Evolutionary conservation across 2,888 invertebrate species (phyloP).

Genomic region (Melanophora roralis): DNA sequence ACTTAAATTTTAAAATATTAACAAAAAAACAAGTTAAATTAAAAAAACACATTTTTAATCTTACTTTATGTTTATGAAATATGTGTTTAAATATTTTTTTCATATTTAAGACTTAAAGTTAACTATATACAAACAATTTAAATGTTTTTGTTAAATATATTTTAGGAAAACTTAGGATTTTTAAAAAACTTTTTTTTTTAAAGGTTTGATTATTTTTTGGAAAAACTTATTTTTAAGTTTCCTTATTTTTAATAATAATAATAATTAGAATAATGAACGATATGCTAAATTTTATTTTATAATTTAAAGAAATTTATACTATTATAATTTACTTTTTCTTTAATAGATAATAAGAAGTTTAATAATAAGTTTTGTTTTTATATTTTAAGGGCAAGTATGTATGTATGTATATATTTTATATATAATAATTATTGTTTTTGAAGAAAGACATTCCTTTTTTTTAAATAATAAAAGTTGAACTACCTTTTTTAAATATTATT

Average conservation of each 20-base stretch:
- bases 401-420: constrained; percentile 52
- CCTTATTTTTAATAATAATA: constrained; percentile 12
- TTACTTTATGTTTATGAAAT: constrained; percentile 4
- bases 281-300: constrained; percentile 47
- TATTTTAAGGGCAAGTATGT: constrained; percentile 48
- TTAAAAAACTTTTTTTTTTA: constrained; percentile 17
- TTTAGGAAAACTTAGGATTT: constrained; percentile 58
- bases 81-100: not conserved
- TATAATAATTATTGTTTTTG: constrained; percentile 53
- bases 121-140: constrained; percentile 20
- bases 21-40: constrained; percentile 22
- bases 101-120: not conserved
- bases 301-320: constrained; percentile 61
- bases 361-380: constrained; percentile 43
- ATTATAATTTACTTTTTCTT: constrained; percentile 56
- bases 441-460: constrained; percentile 56
- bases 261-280: constrained; percentile 48
- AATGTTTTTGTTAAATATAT: constrained; percentile 18
- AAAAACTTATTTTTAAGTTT: constrained; percentile 45
- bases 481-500: constrained; percentile 44
- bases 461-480: constrained; percentile 48
- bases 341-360: constrained; percentile 16
- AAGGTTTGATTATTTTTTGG: constrained; percentile 38
- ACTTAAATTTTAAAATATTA: not conserved
- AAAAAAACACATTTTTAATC: constrained; percentile 15